Conservation (phyloP, 2,797 vertebrate species). For the Phrynocephalus vlangalii region DNA sequence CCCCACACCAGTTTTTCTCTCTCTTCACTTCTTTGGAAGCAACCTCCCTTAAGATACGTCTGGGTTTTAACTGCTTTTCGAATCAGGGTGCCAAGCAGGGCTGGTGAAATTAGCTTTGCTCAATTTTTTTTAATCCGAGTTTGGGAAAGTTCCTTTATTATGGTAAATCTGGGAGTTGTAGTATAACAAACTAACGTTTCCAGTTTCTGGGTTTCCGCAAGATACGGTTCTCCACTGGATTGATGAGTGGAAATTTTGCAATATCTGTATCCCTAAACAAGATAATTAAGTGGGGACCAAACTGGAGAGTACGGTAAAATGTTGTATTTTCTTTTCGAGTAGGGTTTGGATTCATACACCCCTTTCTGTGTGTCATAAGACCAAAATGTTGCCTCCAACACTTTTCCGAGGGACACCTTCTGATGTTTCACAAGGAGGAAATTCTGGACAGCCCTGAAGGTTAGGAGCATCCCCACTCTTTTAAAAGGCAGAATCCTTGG, state of each 20-base stretch:
- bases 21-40: background rate
- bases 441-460: too few relatives aligned
- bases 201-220: background rate
- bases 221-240: background rate
- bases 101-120: background rate
- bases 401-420: too few relatives aligned
- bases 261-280: background rate
- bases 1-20: background rate
- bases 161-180: background rate
- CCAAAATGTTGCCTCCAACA: background rate
- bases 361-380: background rate
- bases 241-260: background rate
- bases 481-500: background rate
- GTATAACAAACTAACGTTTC: background rate
- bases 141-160: background rate
- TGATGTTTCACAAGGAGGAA: too few relatives aligned
- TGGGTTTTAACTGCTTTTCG: background rate
- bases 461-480: too few relatives aligned
- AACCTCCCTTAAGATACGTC: background rate
- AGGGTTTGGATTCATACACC: background rate
- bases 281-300: background rate
- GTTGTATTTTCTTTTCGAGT: background rate
- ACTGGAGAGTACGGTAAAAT: background rate
- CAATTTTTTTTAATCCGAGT: background rate
- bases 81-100: background rate